These are phyloP conservation scores for Echiichthys vipera DNA, from an alignment of 2,797 vertebrate species.

Conservation along the genomic window DNA sequence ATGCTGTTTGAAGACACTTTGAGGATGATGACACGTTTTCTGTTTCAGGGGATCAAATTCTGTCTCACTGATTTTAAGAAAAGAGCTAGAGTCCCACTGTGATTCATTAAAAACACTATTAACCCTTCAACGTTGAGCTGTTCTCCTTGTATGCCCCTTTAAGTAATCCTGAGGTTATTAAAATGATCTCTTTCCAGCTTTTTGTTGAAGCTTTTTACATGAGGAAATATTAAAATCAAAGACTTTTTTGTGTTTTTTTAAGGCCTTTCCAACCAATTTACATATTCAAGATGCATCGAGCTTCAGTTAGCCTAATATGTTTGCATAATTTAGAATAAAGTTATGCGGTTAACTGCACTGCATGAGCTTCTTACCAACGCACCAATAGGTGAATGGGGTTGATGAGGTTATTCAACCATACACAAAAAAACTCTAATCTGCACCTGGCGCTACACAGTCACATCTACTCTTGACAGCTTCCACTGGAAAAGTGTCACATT, in stretches of 20 bases:
- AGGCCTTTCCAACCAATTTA: background rate
- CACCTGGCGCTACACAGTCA: background rate
- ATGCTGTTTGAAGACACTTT: constrained; percentile 13
- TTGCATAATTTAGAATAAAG: background rate
- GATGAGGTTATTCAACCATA: background rate
- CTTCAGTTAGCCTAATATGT: background rate
- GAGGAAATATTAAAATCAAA: constrained; percentile 13
- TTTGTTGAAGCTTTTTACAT: background rate
- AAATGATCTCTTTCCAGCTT: background rate
- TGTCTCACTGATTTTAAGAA: background rate
- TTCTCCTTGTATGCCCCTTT: background rate
- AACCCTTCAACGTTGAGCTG: background rate
- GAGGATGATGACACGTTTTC: background rate
- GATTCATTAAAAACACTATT: background rate
- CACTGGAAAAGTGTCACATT: background rate
- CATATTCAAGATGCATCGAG: background rate
- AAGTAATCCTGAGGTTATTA: background rate
- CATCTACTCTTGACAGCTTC: background rate
- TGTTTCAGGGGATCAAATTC: background rate
- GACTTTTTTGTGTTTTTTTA: background rate
- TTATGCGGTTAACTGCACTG: background rate
- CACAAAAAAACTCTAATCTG: background rate
- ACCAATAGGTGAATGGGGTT: background rate
- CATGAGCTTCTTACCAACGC: background rate
- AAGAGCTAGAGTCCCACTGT: background rate